Evolutionary conservation across 2,797 vertebrate genomes (phyloP), one percentile per base, ranked within the genome.

Genomic region (Psittacula derbiana): DNA sequence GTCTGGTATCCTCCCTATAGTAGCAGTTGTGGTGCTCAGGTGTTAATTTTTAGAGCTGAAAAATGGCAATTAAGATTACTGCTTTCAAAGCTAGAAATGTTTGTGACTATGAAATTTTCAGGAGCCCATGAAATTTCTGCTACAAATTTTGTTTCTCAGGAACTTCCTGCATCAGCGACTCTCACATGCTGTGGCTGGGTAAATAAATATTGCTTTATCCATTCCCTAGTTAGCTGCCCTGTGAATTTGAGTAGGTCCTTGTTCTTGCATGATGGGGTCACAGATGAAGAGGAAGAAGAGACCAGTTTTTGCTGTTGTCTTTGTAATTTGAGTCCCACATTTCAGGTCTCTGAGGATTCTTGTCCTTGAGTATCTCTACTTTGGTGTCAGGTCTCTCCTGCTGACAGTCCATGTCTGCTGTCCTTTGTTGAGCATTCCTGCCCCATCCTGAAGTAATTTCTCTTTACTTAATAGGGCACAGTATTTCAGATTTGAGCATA

Each of bases 121-220:
- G 49, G 52, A 86, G 31, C 10, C 2, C 64, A 92, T 91, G 85
- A 79, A 90, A 81, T 90, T 90, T 90, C 28, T 64, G 57, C 41
- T 80, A 2, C 1, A 4, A 73, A 55, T 69, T 47, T 74, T 90
- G 27, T 81, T 94, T 85, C 78, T 94, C 38, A 80, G 67, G 84
- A 90, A 43, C 75, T 91, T 92, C 66, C 58, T 96, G 73, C 62
- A 64, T 80, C 66, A 70, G 25, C 46, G 38, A 53, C 41, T 86
- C 27, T 84, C 33, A n/a, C 33, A 49, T 76, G 41, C 70, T 86
- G 70, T 75, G 70, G 38, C 53, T 76, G 64, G 49, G 64, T 94
- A 92, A 90, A 95, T 92, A 96, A 96, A 92, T 94, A 94, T n/a
- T 94, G 58, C 38, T 94, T 93, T 93, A 94, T 94, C 66, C 83